A percentile compares a stretch with the other conserved stretches of the same genome.
These are phyloP conservation scores for Pampusana beccarii DNA, from an alignment of 2,113 vertebrate genomes.

Conservation along the genomic window DNA sequence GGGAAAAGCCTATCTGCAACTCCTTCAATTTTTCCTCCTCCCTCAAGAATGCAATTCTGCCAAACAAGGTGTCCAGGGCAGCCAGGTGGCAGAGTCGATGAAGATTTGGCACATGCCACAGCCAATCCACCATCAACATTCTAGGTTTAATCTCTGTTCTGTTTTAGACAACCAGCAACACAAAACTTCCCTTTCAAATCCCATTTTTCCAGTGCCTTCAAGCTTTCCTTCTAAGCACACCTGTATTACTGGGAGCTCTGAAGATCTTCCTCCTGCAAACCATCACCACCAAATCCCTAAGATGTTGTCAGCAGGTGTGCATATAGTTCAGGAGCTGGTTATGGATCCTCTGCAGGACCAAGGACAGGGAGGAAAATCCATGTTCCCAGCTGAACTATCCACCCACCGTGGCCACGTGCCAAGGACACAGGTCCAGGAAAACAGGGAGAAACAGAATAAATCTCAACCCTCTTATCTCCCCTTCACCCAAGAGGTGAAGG, in stretches of 20 bases:
- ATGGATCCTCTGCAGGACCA: conserved; percentile 19
- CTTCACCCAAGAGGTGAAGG: neutral
- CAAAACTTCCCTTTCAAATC: neutral
- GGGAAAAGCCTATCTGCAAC: neutral
- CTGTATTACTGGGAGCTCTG: neutral
- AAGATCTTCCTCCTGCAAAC: neutral
- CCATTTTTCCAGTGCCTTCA: neutral
- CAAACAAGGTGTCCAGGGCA: neutral
- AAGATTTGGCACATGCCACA: neutral
- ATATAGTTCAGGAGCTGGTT: neutral
- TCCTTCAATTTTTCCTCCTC: neutral
- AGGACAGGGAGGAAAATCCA: conserved; percentile 23
- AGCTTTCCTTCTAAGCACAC: neutral
- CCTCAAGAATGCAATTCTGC: neutral
- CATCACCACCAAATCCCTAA: neutral
- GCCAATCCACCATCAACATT: neutral
- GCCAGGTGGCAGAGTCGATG: neutral
- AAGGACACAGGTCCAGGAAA: neutral
- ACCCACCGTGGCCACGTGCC: fast-evolving
- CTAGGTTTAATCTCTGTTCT: neutral
- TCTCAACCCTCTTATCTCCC: neutral
- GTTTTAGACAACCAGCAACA: neutral
- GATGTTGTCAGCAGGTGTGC: neutral
- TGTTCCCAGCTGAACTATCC: neutral
- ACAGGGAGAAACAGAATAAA: fast-evolving